Conservation (phyloP, 2,797 vertebrate genomes). For the Mallotus villosus region DNA sequence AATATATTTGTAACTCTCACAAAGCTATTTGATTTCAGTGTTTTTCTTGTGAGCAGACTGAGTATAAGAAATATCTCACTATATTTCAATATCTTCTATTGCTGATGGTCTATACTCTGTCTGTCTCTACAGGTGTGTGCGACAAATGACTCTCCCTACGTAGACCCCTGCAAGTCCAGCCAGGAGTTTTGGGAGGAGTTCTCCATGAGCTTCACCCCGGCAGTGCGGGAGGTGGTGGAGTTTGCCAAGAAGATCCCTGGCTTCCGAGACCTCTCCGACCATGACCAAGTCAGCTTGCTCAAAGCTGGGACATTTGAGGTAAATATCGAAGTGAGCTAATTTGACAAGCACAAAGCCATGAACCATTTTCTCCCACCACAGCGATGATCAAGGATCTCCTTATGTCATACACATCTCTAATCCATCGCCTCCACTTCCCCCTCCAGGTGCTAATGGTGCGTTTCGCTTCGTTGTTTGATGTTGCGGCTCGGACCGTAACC, state of each 20-base stretch:
- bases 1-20: background rate
- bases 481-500: conserved; percentile 89
- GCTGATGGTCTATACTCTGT: conserved; percentile 27
- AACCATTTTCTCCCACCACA: too few relatives aligned
- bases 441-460: conserved; percentile 95
- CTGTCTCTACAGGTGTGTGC: conserved; percentile 84
- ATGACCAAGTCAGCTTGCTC: conserved; percentile 94
- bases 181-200: conserved; percentile 99
- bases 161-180: conserved; percentile 88
- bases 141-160: conserved; percentile 89
- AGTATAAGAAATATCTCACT: background rate
- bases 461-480: conserved; percentile 92
- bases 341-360: too few relatives aligned
- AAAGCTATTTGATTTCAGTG: background rate
- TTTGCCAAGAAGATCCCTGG: conserved; percentile 96
- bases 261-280: conserved; percentile 91
- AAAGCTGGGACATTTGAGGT: conserved; percentile 99
- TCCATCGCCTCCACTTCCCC: too few relatives aligned
- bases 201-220: conserved; percentile 95
- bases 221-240: conserved; percentile 96
- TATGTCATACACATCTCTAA: background rate
- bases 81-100: background rate
- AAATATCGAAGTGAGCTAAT: conserved; percentile 37
- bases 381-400: too few relatives aligned
- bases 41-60: background rate